Evolutionary conservation across 2,888 invertebrate genomes (phyloP), one percentile per base, ranked within the genome.

Genomic region (Brachynemurus nebulosus): DNA sequence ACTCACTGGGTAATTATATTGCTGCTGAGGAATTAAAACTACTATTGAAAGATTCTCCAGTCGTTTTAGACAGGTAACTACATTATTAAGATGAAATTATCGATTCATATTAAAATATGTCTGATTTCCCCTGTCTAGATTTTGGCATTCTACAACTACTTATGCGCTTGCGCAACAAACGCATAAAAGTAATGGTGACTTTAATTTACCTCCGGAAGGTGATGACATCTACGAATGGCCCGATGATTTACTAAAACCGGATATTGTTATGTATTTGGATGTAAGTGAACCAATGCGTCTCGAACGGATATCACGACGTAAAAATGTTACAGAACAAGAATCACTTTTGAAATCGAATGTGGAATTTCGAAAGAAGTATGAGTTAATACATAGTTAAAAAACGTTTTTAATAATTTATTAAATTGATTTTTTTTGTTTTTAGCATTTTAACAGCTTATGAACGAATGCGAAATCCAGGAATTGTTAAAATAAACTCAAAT

Each of bases 61-160:
- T 68, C 3, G 54, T 69, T 23, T 57, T 68, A 57, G 69, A 69
- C 49, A 61, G 67, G 65, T 66, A 54, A 45, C 27, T 19, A 20
- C n/a, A 11, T 14, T 12, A 16, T 35, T 38, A 17, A 4, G 30
- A 12, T 20, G 21, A 19, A 20, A 7, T 11, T 7, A 21, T 1
- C 12, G 21, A 17, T 4, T 9, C 19, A 21, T 9, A 16, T 41
- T 11, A 2, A 41, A 17, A 27, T 25, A n/a, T n/a, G n/a, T n/a
- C n/a, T n/a, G n/a, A n/a, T 9, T 12, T 25, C 16, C 7, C 34
- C 9, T 45, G 40, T 52, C 21, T 47, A 63, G 68, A 51, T 69
- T 58, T 51, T 69, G 67, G 67, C 66, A 68, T 55, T 67, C 67
- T 11, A 67, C 68, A 8, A 58, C 61, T n/a, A 64, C 66, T 2